Evolutionary conservation across 1,140 invertebrate genomes (phyloP).

Genomic region (Theocolax elegans): DNA sequence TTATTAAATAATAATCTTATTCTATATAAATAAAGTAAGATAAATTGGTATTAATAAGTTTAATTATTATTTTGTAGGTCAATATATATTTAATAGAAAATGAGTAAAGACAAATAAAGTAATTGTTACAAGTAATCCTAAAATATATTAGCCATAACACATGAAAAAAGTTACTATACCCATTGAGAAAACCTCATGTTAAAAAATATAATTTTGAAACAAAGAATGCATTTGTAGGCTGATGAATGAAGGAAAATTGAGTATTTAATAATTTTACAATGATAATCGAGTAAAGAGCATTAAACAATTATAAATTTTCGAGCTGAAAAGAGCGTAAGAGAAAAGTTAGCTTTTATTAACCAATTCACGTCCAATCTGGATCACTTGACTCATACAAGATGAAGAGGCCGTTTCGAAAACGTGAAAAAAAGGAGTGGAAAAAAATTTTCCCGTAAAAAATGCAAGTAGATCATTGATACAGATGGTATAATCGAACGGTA

Average conservation of each 20-base stretch:
- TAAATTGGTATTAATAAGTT: too few species aligned
- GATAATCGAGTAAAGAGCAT: neutral
- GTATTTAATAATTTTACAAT: neutral
- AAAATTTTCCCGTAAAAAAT: neutral
- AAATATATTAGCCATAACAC: too few species aligned
- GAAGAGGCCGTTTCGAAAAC: slow-evolving; percentile 14
- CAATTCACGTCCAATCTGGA: slow-evolving; percentile 38
- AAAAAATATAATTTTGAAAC: too few species aligned
- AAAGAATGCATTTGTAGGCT: too few species aligned
- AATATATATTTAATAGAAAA: neutral
- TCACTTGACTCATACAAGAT: slow-evolving; percentile 32
- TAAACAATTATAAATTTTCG: neutral
- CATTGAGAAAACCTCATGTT: too few species aligned
- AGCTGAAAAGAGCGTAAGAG: neutral
- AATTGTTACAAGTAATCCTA: neutral
- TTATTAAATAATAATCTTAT: too few species aligned
- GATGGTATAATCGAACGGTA: too few species aligned
- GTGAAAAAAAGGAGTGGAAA: slow-evolving; percentile 6
- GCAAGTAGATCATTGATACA: neutral
- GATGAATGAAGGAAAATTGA: too few species aligned
- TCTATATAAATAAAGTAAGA: slow-evolving; percentile 53
- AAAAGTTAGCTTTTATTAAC: slow-evolving; percentile 32
- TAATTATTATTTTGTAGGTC: neutral
- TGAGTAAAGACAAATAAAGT: too few species aligned
- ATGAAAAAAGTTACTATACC: too few species aligned